Base-by-base conservation (phyloP, 2,113 vertebrate species). In the Argyrosomus japonicus region DNA sequence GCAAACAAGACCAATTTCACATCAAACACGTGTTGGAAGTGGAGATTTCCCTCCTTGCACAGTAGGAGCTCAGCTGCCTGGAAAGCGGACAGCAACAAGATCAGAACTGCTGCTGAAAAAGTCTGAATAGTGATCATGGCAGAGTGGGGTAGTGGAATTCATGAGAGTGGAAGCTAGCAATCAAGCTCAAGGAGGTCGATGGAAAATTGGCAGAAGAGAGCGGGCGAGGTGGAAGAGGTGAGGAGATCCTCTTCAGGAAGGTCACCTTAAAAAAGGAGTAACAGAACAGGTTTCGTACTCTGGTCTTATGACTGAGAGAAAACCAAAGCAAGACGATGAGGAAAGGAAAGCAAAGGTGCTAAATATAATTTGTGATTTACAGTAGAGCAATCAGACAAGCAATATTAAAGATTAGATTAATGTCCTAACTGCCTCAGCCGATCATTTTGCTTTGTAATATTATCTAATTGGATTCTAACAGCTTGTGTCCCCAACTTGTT, bases 21-120 rank as follows among this genome's bases (percentile, higher is more conserved):
- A 84, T 79, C 32, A 79, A 56, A 79, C 43, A 43, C 0, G 1
- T 6, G 53, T 53, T 13, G 19, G 23, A 74, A 47, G 70, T 40
- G 12, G 23, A 74, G 58, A 40, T 57, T 9, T 23, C n/a, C 40
- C 68, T 50, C 40, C 45, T 68, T 27, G 47, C 69, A 68, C 76
- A 68, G 71, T 36, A 2, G 68, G 53, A 77, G 21, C 53, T 65
- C 12, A 63, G 50, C 40, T 79, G 72, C 21, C 25, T 61, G 68
- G 61, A 53, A 74, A 60, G 67, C 72, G 27, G 43, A 82, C n/a
- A 7, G 18, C 45, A 17, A 50, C 12, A 0, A 58, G 43, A 83
- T 72, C 45, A 65, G 56, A 73, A 60, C 25, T 1, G 36, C 60
- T 43, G 69, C 36, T 0, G 21, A 75, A 58, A 72, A 60, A 25